These are phyloP conservation scores for Varecia variegata DNA, from an alignment of 2,797 vertebrate genomes.

Conservation along the genomic window DNA sequence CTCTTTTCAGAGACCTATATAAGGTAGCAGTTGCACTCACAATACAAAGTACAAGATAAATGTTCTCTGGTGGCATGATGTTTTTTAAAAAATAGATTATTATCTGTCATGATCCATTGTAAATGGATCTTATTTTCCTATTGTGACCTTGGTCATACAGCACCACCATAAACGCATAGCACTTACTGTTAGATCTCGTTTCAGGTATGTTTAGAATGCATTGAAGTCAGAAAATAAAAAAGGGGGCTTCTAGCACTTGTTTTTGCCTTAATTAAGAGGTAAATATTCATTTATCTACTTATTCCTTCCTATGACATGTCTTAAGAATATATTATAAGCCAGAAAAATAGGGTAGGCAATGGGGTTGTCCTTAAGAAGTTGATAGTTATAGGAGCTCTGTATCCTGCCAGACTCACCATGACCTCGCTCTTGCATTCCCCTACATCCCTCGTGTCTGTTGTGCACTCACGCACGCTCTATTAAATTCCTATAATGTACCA, in stretches of 20 bases:
- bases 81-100: constrained; percentile 15
- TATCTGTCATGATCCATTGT: background rate
- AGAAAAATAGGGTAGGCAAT: fast-evolving
- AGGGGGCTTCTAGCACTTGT: background rate
- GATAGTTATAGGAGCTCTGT: fast-evolving
- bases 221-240: background rate
- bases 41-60: background rate
- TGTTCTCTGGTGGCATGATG: background rate
- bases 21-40: background rate
- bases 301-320: fast-evolving
- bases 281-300: background rate
- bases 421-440: background rate
- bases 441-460: background rate
- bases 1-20: background rate
- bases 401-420: no score
- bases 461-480: background rate
- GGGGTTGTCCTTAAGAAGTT: background rate
- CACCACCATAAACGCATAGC: background rate
- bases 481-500: background rate
- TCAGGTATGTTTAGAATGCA: background rate
- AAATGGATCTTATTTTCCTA: background rate
- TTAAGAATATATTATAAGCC: background rate
- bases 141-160: background rate
- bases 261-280: background rate
- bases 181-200: background rate